A percentile compares a stretch with the other conserved stretches of the same genome.
Evolutionary conservation across 1,140 invertebrate genomes (phyloP).

Genomic region (Drosophila sproati): DNA sequence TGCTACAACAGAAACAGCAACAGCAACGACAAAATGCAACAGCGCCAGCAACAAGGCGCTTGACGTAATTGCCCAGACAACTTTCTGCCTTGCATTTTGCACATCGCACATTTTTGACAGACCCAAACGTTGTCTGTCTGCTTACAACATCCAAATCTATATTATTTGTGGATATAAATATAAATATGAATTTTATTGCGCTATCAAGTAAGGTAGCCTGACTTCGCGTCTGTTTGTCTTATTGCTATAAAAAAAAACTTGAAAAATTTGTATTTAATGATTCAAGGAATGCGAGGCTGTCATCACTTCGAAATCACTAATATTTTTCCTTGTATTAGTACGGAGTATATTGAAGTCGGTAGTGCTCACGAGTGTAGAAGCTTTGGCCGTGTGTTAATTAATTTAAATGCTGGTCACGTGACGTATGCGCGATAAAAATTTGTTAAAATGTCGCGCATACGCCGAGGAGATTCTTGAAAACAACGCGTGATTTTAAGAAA

Average conservation of each 20-base stretch:
- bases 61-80: conserved; percentile 76
- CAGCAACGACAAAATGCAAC: conserved; percentile 14
- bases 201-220: no score
- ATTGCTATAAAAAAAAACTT: no score
- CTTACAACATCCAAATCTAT: conserved; percentile 4
- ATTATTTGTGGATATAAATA: neutral
- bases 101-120: conserved; percentile 39
- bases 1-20: conserved; percentile 10
- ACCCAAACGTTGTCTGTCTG: conserved; percentile 10
- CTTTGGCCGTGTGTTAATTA: conserved; percentile 39
- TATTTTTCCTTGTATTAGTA: neutral
- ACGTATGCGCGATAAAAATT: conserved; percentile 60
- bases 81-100: conserved; percentile 42
- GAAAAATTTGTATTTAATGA: no score
- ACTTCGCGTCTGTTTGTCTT: no score
- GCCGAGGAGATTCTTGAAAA: conserved; percentile 35
- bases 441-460: conserved; percentile 54
- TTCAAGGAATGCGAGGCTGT: no score
- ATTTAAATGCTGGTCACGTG: conserved; percentile 63
- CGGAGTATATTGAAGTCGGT: neutral
- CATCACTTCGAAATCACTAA: no score
- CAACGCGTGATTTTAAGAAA: conserved; percentile 36
- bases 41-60: conserved; percentile 63
- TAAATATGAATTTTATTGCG: neutral
- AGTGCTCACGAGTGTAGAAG: neutral